phyloP scores from a whole-genome alignment of 2,113 vertebrate species.

The Tiliqua scincoides region DNA sequence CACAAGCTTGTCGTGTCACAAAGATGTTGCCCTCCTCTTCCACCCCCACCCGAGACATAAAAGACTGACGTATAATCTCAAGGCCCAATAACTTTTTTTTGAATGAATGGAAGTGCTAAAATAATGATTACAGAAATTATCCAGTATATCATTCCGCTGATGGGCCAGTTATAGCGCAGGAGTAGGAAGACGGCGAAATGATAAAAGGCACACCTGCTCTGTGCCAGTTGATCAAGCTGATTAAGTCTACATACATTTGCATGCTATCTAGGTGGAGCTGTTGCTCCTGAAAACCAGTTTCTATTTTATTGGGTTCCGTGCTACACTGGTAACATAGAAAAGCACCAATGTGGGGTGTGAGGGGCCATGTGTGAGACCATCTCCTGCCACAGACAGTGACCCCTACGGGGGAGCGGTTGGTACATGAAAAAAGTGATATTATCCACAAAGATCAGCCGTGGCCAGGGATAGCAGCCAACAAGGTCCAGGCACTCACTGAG shows the following conservation, averaged over 20 bases:
- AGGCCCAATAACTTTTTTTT: constrained; percentile 40
- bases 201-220: fast-evolving
- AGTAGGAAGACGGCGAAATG: fast-evolving
- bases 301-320: too few relatives aligned
- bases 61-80: fast-evolving
- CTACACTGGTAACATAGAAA: neutral
- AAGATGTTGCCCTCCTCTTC: neutral
- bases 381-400: neutral
- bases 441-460: neutral
- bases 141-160: fast-evolving
- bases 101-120: constrained; percentile 54
- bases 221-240: neutral
- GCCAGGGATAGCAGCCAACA: neutral
- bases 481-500: neutral
- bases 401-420: neutral
- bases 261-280: neutral
- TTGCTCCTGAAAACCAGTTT: neutral
- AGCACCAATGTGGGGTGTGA: neutral
- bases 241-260: neutral
- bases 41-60: neutral
- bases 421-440: neutral
- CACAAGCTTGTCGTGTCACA: fast-evolving
- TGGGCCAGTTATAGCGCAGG: fast-evolving
- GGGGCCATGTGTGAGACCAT: too few relatives aligned
- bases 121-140: neutral